Base-by-base conservation (phyloP, 2,113 vertebrate genomes). In the Apteryx owenii region DNA sequence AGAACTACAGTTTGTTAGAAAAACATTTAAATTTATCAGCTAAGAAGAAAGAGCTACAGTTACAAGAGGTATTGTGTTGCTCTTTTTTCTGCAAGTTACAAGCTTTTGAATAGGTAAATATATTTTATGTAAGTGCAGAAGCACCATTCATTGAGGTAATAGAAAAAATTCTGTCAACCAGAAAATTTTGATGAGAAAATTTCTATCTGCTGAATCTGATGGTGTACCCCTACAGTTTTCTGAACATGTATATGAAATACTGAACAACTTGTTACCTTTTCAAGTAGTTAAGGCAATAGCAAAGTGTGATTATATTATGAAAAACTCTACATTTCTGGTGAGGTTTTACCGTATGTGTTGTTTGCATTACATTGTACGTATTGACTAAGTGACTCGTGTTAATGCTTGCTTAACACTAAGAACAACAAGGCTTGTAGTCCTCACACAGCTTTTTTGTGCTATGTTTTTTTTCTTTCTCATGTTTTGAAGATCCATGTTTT, bases 21-120 rank as follows among this genome's bases (percentile, higher is more conserved):
- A 99, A 99, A 78, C 99, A 99, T 97, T 96, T 99, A 92, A 99
- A 98, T 95, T 98, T 99, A 97, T 99, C 99, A 14, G 98, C 99
- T 33, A 99, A 99, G 98, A 99, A 99, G 98, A 99, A 99, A 95
- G 99, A 99, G 91, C 98, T 99, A 18, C 99, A 99, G 62, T 98
- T 99, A 77, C 99, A 99, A 93, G 99, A 99, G 99, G 99, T 99
- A 99, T 88, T 95, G 91, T 82, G 31, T 38, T 40, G 72, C 8
- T n/a, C 17, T 58, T 42, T 90, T 95, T 56, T 83, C 91, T 46
- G 26, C 54, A 53, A 28, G 28, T 8, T 65, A 13, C 19, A 28
- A 44, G 5, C 71, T 64, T 93, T 88, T 50, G 26, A 46, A 5
- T 64, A 53, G 8, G 5, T 95, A 77, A 70, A 88, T 66, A 15